Evolutionary conservation across 2,888 invertebrate genomes (phyloP).

Genomic region (Agonopterix heracliana): DNA sequence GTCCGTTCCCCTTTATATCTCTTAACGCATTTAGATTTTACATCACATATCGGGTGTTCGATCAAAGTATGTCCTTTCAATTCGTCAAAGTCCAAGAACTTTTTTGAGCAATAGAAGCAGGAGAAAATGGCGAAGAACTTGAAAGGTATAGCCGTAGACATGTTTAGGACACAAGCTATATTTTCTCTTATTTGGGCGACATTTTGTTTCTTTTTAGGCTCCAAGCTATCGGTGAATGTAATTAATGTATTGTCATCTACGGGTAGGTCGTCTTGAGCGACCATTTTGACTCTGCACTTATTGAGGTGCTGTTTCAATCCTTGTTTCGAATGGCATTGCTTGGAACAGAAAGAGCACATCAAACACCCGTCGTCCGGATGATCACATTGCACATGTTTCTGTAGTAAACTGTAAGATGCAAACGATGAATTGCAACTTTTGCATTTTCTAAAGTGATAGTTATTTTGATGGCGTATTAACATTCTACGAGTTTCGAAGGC

Average conservation of each 20-base stretch:
- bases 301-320: conserved; percentile 47
- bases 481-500: conserved; percentile 31
- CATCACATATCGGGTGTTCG: conserved; percentile 54
- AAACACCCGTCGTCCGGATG: conserved; percentile 40
- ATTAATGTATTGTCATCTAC: conserved; percentile 1
- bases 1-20: conserved; percentile 59
- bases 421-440: conserved; percentile 43
- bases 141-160: conserved; percentile 62
- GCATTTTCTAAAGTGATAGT: conserved; percentile 47
- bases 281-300: conserved; percentile 43
- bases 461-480: conserved; percentile 39
- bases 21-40: conserved; percentile 53
- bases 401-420: conserved; percentile 33
- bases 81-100: conserved; percentile 54
- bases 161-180: conserved; percentile 56
- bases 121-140: conserved; percentile 55
- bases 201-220: conserved; percentile 43
- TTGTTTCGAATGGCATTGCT: conserved; percentile 41
- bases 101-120: conserved; percentile 60
- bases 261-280: conserved; percentile 19
- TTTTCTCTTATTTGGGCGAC: conserved; percentile 51
- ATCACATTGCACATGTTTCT: conserved; percentile 42
- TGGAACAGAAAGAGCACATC: conserved; percentile 52
- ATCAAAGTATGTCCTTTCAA: conserved; percentile 43
- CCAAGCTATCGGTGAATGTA: conserved; percentile 18